phyloP scores from a whole-genome alignment of 2,797 vertebrate genomes.

The Scolopax rusticola region DNA sequence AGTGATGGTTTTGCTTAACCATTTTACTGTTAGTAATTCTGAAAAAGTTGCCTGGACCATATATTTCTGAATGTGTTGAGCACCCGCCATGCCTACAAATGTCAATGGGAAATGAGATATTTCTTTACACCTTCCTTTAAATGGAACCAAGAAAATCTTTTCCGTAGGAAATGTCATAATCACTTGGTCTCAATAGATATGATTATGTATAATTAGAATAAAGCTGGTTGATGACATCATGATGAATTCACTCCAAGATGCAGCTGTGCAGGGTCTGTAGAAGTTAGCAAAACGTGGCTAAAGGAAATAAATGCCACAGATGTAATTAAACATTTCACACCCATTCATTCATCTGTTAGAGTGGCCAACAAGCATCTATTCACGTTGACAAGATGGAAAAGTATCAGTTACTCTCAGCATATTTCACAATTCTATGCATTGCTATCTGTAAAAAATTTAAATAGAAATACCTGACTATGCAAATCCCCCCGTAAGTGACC shows the following conservation, averaged over 20 bases:
- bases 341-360: neutral
- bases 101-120: neutral
- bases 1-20: neutral
- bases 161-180: neutral
- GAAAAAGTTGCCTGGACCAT: neutral
- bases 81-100: neutral
- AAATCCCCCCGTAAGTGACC: conserved; percentile 23
- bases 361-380: neutral
- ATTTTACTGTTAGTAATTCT: neutral
- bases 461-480: conserved; percentile 1
- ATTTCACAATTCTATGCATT: conserved; percentile 19
- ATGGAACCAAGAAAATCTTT: neutral
- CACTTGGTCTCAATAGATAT: neutral
- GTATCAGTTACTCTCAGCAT: neutral
- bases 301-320: conserved; percentile 35
- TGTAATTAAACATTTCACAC: neutral
- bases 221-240: neutral
- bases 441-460: conserved; percentile 17
- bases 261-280: neutral
- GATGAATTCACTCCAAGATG: conserved; percentile 29
- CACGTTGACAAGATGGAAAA: neutral
- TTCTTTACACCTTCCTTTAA: neutral
- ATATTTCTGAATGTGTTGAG: neutral
- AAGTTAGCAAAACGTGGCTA: neutral
- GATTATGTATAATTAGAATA: neutral